Conservation (phyloP, 2,113 vertebrate genomes). For the Crotalus tigris region DNA sequence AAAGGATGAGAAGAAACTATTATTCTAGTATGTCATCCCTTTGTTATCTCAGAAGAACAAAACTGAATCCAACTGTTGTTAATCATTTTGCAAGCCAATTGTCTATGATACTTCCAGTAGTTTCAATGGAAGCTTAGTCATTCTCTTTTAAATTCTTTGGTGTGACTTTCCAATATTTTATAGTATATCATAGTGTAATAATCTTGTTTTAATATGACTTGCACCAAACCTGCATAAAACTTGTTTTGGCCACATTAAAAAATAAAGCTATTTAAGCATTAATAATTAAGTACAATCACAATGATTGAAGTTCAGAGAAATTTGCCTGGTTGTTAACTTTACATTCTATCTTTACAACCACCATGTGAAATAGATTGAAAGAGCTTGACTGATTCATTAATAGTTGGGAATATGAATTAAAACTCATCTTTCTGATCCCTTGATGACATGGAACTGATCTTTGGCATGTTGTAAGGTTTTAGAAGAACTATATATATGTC, state of each 20-base stretch:
- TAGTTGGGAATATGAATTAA: neutral
- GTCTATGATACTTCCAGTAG: constrained; percentile 29
- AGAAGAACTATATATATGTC: neutral
- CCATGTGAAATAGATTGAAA: neutral
- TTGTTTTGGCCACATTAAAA: neutral
- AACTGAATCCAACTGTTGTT: constrained; percentile 17
- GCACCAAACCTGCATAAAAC: constrained; percentile 2
- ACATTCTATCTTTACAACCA: neutral
- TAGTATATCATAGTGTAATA: neutral
- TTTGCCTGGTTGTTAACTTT: neutral
- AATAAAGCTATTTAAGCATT: neutral
- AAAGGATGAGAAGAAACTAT: neutral
- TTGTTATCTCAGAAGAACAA: constrained; percentile 35
- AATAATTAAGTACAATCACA: neutral
- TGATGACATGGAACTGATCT: neutral
- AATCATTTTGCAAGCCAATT: constrained; percentile 9
- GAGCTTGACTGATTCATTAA: neutral
- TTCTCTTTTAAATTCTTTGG: neutral
- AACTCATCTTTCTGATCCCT: neutral
- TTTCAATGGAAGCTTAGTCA: constrained; percentile 32
- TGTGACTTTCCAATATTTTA: constrained; percentile 16
- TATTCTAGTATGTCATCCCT: neutral
- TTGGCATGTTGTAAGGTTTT: neutral
- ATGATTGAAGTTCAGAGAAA: neutral
- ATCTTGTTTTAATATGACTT: constrained; percentile 4